Conservation (phyloP, 2,888 invertebrate species). For the Heliconius ethilla region DNA sequence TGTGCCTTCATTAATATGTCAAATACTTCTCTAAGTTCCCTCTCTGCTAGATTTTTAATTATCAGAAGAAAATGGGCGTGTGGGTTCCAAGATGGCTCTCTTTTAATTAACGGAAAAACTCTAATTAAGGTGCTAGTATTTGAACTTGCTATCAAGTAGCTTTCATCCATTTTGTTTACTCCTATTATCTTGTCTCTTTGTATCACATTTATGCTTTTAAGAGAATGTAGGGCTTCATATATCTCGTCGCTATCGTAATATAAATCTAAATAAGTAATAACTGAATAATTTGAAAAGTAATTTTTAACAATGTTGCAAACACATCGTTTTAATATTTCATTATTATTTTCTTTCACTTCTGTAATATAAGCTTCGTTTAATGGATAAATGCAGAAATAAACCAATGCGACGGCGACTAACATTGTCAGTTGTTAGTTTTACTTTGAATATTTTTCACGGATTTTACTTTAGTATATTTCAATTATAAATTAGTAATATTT, state of each 20-base stretch:
- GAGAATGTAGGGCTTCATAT: conserved; percentile 38
- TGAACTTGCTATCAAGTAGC: conserved; percentile 52
- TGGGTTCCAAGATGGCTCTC: conserved; percentile 58
- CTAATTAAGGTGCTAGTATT: conserved; percentile 45
- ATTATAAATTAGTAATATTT: not conserved
- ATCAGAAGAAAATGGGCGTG: conserved; percentile 54
- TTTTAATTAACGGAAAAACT: conserved; percentile 45
- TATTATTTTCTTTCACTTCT: not conserved
- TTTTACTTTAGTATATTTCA: not conserved
- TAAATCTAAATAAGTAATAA: conserved; percentile 42
- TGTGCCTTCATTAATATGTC: conserved; percentile 52
- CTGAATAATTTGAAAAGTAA: conserved; percentile 27
- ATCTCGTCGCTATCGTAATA: conserved; percentile 36
- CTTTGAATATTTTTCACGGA: not conserved
- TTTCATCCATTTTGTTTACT: conserved; percentile 35
- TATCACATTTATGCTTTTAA: conserved; percentile 17
- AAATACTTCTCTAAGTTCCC: conserved; percentile 53
- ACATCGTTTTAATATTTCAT: conserved; percentile 29
- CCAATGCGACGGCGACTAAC: conserved; percentile 10
- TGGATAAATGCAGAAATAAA: not conserved
- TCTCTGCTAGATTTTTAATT: conserved; percentile 46
- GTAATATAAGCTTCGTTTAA: conserved; percentile 17
- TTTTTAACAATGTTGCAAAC: conserved; percentile 33
- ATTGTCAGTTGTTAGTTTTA: conserved; percentile 17
- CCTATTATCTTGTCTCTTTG: conserved; percentile 16